These are phyloP conservation scores for Marmota flaviventris DNA, from an alignment of 2,113 vertebrate species.

Conservation along the genomic window DNA sequence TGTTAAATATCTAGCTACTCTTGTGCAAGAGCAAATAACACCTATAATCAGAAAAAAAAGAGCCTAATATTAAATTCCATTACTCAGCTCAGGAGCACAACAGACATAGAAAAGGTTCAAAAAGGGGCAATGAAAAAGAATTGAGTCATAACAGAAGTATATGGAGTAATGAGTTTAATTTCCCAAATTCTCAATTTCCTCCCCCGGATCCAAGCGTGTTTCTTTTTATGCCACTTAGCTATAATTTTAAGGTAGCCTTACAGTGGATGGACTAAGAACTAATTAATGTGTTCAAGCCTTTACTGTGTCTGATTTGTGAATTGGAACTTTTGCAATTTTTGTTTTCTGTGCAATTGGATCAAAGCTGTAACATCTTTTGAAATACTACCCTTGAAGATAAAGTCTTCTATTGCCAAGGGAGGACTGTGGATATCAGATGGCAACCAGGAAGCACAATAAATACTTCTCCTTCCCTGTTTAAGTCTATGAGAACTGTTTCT, in stretches of 20 bases:
- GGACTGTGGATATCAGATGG: not conserved
- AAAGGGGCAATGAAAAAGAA: constrained; percentile 76
- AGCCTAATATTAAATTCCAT: constrained; percentile 76
- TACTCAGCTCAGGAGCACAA: constrained; percentile 64
- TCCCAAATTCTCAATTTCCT: constrained; percentile 65
- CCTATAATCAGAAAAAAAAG: constrained; percentile 29
- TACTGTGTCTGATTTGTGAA: constrained; percentile 62
- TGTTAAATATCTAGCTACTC: constrained; percentile 53
- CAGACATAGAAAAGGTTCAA: constrained; percentile 61
- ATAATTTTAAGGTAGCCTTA: constrained; percentile 63
- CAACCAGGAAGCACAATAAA: not conserved
- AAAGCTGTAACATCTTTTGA: constrained; percentile 51
- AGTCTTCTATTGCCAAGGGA: not conserved
- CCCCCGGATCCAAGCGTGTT: constrained; percentile 36
- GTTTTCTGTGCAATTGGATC: constrained; percentile 32
- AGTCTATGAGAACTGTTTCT: not conserved
- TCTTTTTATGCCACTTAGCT: constrained; percentile 54
- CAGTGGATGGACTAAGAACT: constrained; percentile 64
- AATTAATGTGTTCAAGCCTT: constrained; percentile 57
- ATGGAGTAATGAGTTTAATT: constrained; percentile 82
- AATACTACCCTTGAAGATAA: not conserved
- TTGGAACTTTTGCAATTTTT: constrained; percentile 39
- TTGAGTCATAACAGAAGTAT: constrained; percentile 66
- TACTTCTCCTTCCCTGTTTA: not conserved
- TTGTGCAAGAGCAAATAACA: constrained; percentile 60